Conservation (phyloP, 2,888 invertebrate species). For the Smittia aterrima region DNA sequence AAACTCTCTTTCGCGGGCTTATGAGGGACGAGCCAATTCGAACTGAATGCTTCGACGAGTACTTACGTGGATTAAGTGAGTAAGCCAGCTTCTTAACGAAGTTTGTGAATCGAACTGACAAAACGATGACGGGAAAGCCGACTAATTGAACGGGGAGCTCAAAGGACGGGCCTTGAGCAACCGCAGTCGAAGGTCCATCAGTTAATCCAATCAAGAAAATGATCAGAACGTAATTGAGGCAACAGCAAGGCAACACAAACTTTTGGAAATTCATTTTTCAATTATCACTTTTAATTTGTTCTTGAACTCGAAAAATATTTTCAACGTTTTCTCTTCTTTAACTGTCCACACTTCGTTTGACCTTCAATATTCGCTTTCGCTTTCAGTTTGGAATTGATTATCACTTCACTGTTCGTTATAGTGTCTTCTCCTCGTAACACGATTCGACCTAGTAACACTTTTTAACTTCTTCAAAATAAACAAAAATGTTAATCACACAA, state of each 20-base stretch:
- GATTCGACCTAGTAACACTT: constrained; percentile 40
- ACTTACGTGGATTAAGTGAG: constrained; percentile 78
- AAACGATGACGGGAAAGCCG: constrained; percentile 79
- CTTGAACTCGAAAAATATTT: too few relatives aligned
- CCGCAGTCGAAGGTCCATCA: constrained; percentile 47
- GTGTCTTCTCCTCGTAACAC: constrained; percentile 18
- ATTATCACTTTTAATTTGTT: not conserved
- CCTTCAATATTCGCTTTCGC: constrained; percentile 19
- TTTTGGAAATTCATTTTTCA: constrained; percentile 37
- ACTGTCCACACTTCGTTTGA: constrained; percentile 7
- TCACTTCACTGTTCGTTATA: constrained; percentile 10
- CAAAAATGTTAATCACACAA: not conserved
- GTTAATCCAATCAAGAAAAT: constrained; percentile 46
- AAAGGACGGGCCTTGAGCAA: constrained; percentile 59
- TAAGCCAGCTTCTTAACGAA: constrained; percentile 81
- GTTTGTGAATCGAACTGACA: constrained; percentile 74
- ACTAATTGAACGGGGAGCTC: constrained; percentile 81
- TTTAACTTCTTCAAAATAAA: not conserved
- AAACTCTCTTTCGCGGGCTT: not conserved
- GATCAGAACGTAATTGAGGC: constrained; percentile 44
- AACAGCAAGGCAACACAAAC: constrained; percentile 32
- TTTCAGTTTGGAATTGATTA: constrained; percentile 6
- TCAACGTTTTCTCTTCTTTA: not conserved
- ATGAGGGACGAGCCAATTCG: not conserved
- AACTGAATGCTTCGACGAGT: constrained; percentile 44